Evolutionary conservation across 2,888 invertebrate genomes (phyloP).

Genomic region (Rhogogaster chlorosoma): DNA sequence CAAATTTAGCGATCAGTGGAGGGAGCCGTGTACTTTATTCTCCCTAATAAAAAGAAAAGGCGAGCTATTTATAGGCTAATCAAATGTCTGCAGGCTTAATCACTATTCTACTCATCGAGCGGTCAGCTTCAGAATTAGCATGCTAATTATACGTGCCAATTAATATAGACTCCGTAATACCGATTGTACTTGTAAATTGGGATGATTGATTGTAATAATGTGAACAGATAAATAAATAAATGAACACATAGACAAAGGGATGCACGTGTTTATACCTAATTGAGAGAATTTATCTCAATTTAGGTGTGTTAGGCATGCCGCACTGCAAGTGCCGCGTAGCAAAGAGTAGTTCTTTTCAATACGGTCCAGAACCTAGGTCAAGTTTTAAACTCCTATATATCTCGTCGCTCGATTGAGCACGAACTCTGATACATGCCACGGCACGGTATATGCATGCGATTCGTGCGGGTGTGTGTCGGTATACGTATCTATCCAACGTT

Average conservation of each 20-base stretch:
- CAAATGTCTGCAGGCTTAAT: background rate
- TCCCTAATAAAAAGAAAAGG: background rate
- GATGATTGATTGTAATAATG: background rate
- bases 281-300: background rate
- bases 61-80: background rate
- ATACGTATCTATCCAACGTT: background rate
- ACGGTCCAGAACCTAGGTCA: conserved; percentile 40
- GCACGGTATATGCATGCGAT: background rate
- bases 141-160: background rate
- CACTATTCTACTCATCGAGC: background rate
- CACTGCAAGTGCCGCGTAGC: background rate
- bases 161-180: background rate
- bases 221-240: background rate
- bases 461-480: background rate
- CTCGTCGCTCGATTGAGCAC: conserved; percentile 36
- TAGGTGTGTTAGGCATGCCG: background rate
- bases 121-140: background rate
- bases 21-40: background rate
- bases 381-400: conserved; percentile 31
- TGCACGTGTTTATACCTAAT: background rate
- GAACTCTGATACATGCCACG: background rate
- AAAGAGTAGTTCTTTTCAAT: background rate
- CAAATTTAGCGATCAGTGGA: background rate
- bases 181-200: background rate
- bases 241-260: background rate